Conservation (phyloP, 2,113 vertebrate species). For the Prolemur simus region DNA sequence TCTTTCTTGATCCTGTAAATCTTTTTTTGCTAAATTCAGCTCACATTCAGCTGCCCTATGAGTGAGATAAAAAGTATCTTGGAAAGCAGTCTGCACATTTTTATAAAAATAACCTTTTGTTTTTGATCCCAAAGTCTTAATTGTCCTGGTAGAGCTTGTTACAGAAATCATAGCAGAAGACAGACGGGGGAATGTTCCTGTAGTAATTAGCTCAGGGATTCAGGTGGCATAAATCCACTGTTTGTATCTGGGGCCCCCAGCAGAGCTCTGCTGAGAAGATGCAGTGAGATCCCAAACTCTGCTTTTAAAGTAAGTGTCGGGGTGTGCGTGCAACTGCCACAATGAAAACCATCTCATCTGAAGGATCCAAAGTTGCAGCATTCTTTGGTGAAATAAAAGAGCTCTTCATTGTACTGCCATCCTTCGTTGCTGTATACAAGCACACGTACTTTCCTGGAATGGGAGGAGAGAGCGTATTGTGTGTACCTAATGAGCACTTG, state of each 20-base stretch:
- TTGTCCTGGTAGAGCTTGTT: background rate
- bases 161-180: background rate
- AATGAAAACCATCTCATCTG: background rate
- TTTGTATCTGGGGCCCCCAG: background rate
- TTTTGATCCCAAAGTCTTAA: background rate
- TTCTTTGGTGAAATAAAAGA: background rate
- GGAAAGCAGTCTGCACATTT: background rate
- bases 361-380: background rate
- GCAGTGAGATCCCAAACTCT: background rate
- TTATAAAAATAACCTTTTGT: background rate
- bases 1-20: background rate
- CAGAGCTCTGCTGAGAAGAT: background rate
- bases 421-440: background rate
- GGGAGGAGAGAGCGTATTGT: background rate
- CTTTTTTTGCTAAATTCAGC: background rate
- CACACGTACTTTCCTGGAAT: fast-evolving
- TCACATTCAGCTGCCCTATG: background rate
- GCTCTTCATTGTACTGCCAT: background rate
- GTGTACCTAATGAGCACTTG: background rate
- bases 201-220: background rate
- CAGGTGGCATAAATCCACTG: background rate
- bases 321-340: background rate
- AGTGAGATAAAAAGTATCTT: background rate
- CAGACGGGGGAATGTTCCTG: background rate
- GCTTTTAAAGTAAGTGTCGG: background rate